Percentiles rank a stretch among this genome's conserved stretches.
Evolutionary conservation across 2,888 invertebrate genomes (phyloP).

Genomic region (Lamellibrachia columna): DNA sequence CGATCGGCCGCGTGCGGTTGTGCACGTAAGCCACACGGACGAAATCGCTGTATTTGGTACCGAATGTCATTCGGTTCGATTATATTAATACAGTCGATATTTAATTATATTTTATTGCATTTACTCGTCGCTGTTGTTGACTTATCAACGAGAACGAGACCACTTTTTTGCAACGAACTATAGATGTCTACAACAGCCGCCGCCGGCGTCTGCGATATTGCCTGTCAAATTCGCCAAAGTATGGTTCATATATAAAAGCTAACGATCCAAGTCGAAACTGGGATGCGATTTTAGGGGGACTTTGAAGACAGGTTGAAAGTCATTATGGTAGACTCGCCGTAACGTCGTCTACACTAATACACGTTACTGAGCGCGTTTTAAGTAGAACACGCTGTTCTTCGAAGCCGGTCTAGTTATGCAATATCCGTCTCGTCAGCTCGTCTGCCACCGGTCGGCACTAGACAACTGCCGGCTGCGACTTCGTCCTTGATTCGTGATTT

Average conservation of each 20-base stretch:
- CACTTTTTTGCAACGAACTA: background rate
- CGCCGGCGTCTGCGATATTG: background rate
- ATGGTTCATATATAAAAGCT: background rate
- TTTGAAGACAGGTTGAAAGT: background rate
- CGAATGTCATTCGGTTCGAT: background rate
- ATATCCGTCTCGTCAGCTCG: background rate
- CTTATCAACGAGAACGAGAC: background rate
- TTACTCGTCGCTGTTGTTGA: background rate
- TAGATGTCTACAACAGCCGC: background rate
- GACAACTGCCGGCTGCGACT: background rate
- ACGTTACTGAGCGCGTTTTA: background rate
- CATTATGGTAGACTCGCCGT: background rate
- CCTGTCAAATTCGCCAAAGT: background rate
- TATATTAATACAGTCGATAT: slow-evolving; percentile 2
- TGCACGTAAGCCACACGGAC: background rate
- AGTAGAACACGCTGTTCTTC: background rate
- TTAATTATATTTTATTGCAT: background rate
- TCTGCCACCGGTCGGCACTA: background rate
- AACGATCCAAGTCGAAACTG: background rate
- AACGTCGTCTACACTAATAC: background rate
- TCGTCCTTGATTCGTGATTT: background rate
- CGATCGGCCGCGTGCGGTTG: background rate
- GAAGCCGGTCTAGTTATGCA: background rate
- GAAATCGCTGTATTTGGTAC: background rate
- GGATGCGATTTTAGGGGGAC: background rate